phyloP scores from a whole-genome alignment of 2,888 invertebrate genomes.

The Meandrusa payeni region DNA sequence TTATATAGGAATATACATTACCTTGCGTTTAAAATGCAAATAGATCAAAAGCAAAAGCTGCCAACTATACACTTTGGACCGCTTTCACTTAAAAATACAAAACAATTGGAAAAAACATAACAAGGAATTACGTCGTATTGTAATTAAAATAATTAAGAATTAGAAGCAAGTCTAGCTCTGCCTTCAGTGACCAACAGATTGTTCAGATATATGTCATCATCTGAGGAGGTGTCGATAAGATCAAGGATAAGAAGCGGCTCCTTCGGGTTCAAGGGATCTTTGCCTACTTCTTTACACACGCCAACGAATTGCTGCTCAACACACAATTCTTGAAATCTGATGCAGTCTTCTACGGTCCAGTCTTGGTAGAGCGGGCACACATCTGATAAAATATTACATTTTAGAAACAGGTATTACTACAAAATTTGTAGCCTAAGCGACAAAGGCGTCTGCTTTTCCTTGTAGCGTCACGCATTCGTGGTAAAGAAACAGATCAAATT shows the following conservation, averaged over 20 bases:
- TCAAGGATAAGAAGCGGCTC: conserved; percentile 84
- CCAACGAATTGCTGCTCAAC: conserved; percentile 86
- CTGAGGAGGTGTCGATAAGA: conserved; percentile 86
- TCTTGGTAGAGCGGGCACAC: conserved; percentile 80
- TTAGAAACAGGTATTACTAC: no score
- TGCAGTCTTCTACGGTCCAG: conserved; percentile 88
- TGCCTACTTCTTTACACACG: conserved; percentile 81
- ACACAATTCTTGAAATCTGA: conserved; percentile 86
- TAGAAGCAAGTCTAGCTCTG: conserved; percentile 71
- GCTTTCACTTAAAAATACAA: conserved; percentile 7
- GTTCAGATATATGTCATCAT: conserved; percentile 84
- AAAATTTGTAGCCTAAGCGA: no score
- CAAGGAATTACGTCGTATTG: conserved; percentile 8
- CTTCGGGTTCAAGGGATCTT: conserved; percentile 81
- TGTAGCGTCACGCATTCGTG: no score
- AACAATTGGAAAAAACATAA: conserved; percentile 11
- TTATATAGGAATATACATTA: conserved; percentile 11
- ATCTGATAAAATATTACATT: conserved; percentile 56
- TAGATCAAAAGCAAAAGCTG: conserved; percentile 3
- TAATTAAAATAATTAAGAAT: conserved; percentile 34
- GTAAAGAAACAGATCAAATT: no score
- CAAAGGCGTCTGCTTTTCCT: no score
- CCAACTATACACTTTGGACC: background rate
- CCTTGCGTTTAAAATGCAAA: conserved; percentile 1
- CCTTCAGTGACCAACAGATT: conserved; percentile 83